Evolutionary conservation across 2,113 vertebrate species (phyloP), one percentile per base, ranked within the genome.

Genomic region (Eublepharis macularius): DNA sequence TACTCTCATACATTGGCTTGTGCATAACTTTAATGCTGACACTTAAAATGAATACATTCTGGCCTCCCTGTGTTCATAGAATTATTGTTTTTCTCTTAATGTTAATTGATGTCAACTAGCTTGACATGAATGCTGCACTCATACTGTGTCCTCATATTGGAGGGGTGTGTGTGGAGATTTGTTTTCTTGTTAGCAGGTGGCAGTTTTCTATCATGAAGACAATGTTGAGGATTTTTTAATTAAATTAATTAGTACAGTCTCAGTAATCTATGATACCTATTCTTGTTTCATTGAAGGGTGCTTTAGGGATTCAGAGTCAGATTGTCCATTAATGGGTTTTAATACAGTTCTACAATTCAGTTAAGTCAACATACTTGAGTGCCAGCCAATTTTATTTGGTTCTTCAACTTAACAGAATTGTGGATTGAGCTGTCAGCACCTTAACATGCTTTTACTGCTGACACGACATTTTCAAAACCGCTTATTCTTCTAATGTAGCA

Each of bases 351-450:
- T 54, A 80, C 78, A 74, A 74, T 54, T 26, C 51, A 21, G 54
- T 65, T 85, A 79, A 85, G 84, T 65, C 51, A 73, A 73, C 32
- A 41, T 74, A 80, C 41, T 80, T 63, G 39, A 80, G 41, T 80
- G 32, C 80, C 43, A 74, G 51, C 57, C 51, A 65, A 65, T 86
- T 63, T 75, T 83, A 75, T 75, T 86, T 86, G 29, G 54, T 73
- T 86, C 69, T 80, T 73, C 77, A 86, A 21, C 4, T 73, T 73
- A 80, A 80, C 69, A 32, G 24, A 69, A 74, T 80, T 74, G 77
- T 65, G 54, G 77, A 80, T 86, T 80, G 73, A 41, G 43, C 77
- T 86, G 69, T 77, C 86, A 82, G 41, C n/a, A 24, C 26, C 57
- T 34, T 80, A 65, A 80, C 43, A 14, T 77, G 49, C 39, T 82